Percentiles rank a stretch among this genome's conserved stretches.
These are phyloP conservation scores for Salvelinus namaycush DNA, from an alignment of 2,113 vertebrate genomes.

Conservation along the genomic window DNA sequence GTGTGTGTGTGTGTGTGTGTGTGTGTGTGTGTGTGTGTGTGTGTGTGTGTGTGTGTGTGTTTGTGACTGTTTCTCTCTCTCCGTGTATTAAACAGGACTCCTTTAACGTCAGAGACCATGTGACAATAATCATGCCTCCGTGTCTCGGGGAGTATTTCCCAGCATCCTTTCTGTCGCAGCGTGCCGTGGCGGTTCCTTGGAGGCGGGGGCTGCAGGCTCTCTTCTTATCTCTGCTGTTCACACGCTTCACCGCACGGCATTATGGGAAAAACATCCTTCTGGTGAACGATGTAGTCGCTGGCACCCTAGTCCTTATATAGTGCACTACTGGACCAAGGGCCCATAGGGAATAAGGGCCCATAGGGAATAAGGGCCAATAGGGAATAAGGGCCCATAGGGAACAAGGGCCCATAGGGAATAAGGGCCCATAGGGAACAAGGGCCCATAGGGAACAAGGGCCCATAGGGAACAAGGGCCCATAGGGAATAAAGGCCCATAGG, in stretches of 20 bases:
- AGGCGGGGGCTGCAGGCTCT: constrained; percentile 1
- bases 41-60: not conserved
- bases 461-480: too few relatives aligned
- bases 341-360: too few relatives aligned
- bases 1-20: not conserved
- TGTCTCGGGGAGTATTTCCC: constrained; percentile 16
- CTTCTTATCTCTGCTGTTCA: constrained; percentile 24
- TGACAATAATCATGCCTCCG: not conserved
- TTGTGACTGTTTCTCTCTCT: not conserved
- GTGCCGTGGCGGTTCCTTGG: too few relatives aligned
- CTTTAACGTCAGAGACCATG: constrained; percentile 14
- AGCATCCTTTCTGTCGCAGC: constrained; percentile 22
- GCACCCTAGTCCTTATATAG: not conserved
- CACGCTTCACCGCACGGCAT: constrained; percentile 26
- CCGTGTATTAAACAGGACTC: too few relatives aligned
- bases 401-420: too few relatives aligned
- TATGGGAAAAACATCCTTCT: not conserved
- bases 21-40: too few relatives aligned
- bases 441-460: too few relatives aligned
- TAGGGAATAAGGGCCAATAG: too few relatives aligned
- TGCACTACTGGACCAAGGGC: not conserved
- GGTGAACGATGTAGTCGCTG: not conserved
- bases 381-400: too few relatives aligned
- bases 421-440: too few relatives aligned
- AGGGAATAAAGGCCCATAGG: too few relatives aligned